Base-by-base conservation (phyloP, 2,888 invertebrate species). In the Imbricaverruca yamaguchii region DNA sequence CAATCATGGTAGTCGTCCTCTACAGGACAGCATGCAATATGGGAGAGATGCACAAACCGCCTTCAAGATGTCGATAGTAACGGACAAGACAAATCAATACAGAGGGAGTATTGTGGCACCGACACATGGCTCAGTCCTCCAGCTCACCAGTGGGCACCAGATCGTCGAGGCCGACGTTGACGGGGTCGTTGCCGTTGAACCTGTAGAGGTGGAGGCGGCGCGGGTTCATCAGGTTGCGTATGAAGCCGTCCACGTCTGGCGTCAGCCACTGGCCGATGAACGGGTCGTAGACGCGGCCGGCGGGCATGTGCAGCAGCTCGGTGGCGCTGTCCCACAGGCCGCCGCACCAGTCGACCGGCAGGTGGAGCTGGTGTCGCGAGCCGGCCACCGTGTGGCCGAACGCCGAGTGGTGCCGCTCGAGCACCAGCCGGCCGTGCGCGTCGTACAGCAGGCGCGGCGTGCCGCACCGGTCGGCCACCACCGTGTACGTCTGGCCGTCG, bases 391-490 rank as follows among this genome's bases (percentile, higher is more conserved):
- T 95, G 86, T 96, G 94, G 0, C 98, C 98, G 84, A 95, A 96
- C 0, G 97, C 97, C 39, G 96, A 95, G 84, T 97, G 91, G 92
- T 94, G 94, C 81, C 97, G 94, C 89, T 97, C 96, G 83, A 97
- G 90, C 78, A 97, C 94, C 0, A 95, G 94, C 88, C 95, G 94
- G 80, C 97, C 97, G 85, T 96, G 95, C 86, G 95, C 94, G 87
- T 96, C 96, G 88, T 97, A 97, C 53, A 98, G 93, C 92, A 96
- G 96, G 1, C 97, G 91, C 0, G 98, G 97, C 0, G 97, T 96
- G 65, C 97, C 97, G 86, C 94, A 93, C 87, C 96, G 95, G 87
- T 96, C 96, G 0, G 95, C 95, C 9, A 96, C 96, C 69, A 96
- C 93, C 86, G 96, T 96, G 87, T 95, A 96, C 87, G 96, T 95